These are phyloP conservation scores for Plemyria rubiginata DNA, from an alignment of 2,888 invertebrate genomes.

Conservation along the genomic window DNA sequence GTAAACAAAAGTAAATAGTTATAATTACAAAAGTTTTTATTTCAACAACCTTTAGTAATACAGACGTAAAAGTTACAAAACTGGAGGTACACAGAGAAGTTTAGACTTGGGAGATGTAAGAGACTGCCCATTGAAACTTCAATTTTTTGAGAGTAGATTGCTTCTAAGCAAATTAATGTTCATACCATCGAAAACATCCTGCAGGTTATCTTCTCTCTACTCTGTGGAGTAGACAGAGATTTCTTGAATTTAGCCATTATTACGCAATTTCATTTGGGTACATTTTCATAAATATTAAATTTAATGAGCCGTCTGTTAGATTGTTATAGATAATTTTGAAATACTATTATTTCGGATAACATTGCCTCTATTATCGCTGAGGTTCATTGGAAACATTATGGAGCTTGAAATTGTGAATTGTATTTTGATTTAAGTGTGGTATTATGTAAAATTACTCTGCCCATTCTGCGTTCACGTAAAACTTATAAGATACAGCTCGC, in stretches of 20 bases:
- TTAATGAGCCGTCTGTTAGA: slow-evolving; percentile 18
- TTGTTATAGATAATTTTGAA: slow-evolving; percentile 8
- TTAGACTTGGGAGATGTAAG: neutral
- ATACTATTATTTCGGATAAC: slow-evolving; percentile 15
- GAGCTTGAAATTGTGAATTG: slow-evolving; percentile 7
- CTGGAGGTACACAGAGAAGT: neutral
- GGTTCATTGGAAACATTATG: slow-evolving; percentile 9
- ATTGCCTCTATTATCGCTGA: slow-evolving; percentile 5
- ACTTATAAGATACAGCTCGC: no score
- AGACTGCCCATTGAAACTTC: no score
- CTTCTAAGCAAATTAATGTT: no score
- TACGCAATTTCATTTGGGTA: slow-evolving; percentile 18
- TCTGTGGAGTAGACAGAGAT: slow-evolving; percentile 11
- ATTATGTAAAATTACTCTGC: neutral
- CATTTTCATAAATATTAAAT: slow-evolving; percentile 30
- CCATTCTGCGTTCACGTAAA: no score
- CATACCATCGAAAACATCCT: no score
- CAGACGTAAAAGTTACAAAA: neutral
- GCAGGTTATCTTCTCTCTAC: neutral
- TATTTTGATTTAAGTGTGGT: neutral
- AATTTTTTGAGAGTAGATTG: no score
- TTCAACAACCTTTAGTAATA: no score
- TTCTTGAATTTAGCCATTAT: slow-evolving; percentile 8
- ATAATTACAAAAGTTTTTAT: neutral
- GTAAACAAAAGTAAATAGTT: neutral